Evolutionary conservation across 2,888 invertebrate genomes (phyloP), one percentile per base, ranked within the genome.

Genomic region (Furcula furcula): DNA sequence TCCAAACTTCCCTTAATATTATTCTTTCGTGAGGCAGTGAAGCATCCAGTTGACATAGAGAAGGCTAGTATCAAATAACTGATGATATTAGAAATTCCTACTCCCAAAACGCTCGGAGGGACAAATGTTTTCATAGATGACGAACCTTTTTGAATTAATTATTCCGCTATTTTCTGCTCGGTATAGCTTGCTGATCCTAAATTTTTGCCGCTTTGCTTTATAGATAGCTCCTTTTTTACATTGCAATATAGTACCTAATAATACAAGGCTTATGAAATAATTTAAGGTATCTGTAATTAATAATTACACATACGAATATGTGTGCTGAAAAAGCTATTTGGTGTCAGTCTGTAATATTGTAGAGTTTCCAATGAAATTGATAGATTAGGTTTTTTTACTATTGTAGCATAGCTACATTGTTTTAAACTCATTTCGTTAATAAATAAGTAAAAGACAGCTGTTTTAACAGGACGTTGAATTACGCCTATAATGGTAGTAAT

Each of bases 11-110:
- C 26, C 37, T 43, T 30, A 34, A 57, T 54, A 57, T 57, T 61
- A 51, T 47, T 39, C 46, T 45, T 46, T 51, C 40, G 36, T 37
- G 48, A 46, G 45, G 47, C 38, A 55, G 36, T 37, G 48, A 46
- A 46, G 47, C 38, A 55, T 42, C 47, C 40, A 62, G 64, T 67
- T 69, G 67, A 69, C 65, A 59, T 55, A 66, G 51, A 60, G 57
- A 55, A 58, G 55, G 57, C 49, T 61, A 63, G 64, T 71, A 71
- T 68, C 60, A 64, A 62, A 65, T 66, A 66, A 67, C 61, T 53
- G 47, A 44, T 58, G 62, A 72, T 77, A 77, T 78, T 79, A 77
- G 77, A 79, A 77, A 78, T 77, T 77, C 77, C 66, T 64, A 48
- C 58, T 61, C 49, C 41, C 46, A 36, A 30, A 41, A 38, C 42